Percentiles rank a stretch among this genome's conserved stretches.
Evolutionary conservation across 2,113 vertebrate species (phyloP).

Genomic region (Calonectris borealis): DNA sequence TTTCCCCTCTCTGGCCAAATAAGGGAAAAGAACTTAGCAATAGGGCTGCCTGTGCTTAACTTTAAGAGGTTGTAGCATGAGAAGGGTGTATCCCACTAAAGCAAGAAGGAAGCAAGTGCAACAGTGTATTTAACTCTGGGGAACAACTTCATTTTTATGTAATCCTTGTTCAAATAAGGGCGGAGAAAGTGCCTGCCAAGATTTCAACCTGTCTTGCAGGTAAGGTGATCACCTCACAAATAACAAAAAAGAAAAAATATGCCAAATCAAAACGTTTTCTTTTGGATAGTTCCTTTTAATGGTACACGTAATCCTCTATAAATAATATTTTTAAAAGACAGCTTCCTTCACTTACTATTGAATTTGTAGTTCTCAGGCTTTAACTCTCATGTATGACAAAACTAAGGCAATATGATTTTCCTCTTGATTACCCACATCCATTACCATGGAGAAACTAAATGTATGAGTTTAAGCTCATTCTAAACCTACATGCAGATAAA

Average conservation of each 20-base stretch:
- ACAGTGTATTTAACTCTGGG: background rate
- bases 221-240: background rate
- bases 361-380: background rate
- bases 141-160: background rate
- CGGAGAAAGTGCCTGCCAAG: background rate
- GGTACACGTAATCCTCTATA: background rate
- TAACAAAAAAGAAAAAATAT: background rate
- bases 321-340: background rate
- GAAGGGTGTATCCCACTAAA: background rate
- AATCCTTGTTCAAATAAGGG: background rate
- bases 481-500: background rate
- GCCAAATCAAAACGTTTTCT: background rate
- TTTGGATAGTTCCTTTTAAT: background rate
- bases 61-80: background rate
- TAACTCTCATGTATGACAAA: background rate
- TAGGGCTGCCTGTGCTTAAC: background rate
- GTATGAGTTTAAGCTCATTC: background rate
- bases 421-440: background rate
- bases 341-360: background rate
- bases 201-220: background rate
- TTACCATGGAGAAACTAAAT: background rate
- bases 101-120: background rate
- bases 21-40: background rate
- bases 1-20: background rate
- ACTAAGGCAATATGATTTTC: background rate